These are phyloP conservation scores for Seira sanloemensis DNA, from an alignment of 2,888 invertebrate genomes.

Conservation along the genomic window DNA sequence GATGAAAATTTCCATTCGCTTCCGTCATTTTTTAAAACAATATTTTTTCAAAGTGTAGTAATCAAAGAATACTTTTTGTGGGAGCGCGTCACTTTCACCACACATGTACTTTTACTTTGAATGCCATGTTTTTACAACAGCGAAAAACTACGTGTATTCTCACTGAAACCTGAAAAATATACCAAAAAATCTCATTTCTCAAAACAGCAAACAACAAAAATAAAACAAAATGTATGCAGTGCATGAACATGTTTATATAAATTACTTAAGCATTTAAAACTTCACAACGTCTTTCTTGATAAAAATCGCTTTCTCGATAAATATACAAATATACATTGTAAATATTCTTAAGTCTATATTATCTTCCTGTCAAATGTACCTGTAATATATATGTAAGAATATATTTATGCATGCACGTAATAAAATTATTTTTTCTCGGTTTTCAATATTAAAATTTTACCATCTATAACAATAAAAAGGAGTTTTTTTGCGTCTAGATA, in stretches of 20 bases:
- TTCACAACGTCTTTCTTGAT: slow-evolving; percentile 9
- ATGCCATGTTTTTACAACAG: background rate
- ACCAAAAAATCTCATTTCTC: background rate
- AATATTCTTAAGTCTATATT: slow-evolving; percentile 25
- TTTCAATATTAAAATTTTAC: slow-evolving; percentile 32
- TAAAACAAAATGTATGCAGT: background rate
- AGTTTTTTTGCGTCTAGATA: slow-evolving; percentile 21
- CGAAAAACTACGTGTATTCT: background rate
- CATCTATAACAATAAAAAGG: slow-evolving; percentile 46
- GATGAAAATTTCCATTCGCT: no score
- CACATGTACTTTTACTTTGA: no score
- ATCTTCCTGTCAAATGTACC: slow-evolving; percentile 29
- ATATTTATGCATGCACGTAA: slow-evolving; percentile 50
- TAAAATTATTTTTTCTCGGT: slow-evolving; percentile 58
- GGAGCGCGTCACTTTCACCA: no score
- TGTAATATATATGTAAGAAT: background rate
- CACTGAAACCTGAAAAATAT: background rate
- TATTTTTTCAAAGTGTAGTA: no score
- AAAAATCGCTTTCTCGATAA: slow-evolving; percentile 48
- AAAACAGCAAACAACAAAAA: background rate
- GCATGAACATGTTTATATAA: background rate
- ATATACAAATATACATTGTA: slow-evolving; percentile 41
- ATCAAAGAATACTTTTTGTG: background rate
- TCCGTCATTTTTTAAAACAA: no score
- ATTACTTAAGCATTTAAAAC: background rate